A percentile compares a stretch with the other conserved stretches of the same genome.
Evolutionary conservation across 2,888 invertebrate species (phyloP).

Genomic region (Allacma fusca): DNA sequence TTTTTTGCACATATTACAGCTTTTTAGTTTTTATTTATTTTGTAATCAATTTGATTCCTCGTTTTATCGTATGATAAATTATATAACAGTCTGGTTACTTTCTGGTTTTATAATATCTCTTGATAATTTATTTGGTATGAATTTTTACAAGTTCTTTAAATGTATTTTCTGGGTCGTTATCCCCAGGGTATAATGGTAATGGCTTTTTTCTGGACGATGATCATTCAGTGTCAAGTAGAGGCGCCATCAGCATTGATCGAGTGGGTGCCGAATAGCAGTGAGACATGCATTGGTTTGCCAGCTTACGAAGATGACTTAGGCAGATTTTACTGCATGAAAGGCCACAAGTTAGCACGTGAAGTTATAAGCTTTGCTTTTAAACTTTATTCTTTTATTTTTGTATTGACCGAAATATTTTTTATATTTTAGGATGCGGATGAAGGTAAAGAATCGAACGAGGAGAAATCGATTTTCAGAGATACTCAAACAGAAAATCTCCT

Average conservation of each 20-base stretch:
- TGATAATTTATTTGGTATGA: too few species aligned
- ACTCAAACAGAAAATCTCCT: not conserved
- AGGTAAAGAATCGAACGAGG: not conserved
- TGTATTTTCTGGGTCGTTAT: not conserved
- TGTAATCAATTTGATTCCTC: too few species aligned
- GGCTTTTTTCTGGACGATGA: constrained; percentile 34
- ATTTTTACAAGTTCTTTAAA: too few species aligned
- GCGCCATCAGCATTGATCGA: constrained; percentile 16
- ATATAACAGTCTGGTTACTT: too few species aligned
- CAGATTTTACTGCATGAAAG: constrained; percentile 20
- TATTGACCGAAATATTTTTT: too few species aligned
- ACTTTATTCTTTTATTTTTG: too few species aligned
- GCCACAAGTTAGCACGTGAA: not conserved
- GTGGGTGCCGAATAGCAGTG: not conserved
- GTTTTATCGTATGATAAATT: too few species aligned
- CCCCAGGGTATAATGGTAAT: constrained; percentile 14
- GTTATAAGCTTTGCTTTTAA: too few species aligned
- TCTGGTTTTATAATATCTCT: too few species aligned
- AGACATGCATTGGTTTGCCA: not conserved
- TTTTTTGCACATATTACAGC: too few species aligned
- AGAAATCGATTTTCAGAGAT: not conserved
- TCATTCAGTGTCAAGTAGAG: constrained; percentile 30
- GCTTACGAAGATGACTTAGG: constrained; percentile 5
- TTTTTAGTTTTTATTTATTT: too few species aligned
- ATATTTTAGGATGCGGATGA: constrained; percentile 1